These are phyloP conservation scores for Erebia aethiops DNA, from an alignment of 2,888 invertebrate species.

Conservation along the genomic window DNA sequence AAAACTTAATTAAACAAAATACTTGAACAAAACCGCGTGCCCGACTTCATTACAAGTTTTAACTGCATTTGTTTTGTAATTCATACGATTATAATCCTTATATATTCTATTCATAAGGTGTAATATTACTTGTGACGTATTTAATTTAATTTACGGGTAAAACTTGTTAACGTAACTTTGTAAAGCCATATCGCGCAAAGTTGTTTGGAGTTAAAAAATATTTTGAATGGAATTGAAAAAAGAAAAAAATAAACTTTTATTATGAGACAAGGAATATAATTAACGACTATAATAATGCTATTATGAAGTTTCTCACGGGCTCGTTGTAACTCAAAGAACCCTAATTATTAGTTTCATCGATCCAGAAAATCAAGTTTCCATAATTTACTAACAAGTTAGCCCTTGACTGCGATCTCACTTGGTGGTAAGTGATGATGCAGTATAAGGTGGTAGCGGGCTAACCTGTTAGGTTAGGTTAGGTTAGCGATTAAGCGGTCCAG, in stretches of 20 bases:
- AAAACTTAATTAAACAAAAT: constrained; percentile 14
- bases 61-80: not conserved
- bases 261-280: not conserved
- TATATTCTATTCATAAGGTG: not conserved
- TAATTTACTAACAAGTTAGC: too few relatives aligned
- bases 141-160: not conserved
- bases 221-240: not conserved
- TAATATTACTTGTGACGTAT: not conserved
- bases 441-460: too few relatives aligned
- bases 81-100: not conserved
- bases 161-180: not conserved
- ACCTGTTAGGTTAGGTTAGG: too few relatives aligned
- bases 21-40: constrained; percentile 5
- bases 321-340: not conserved
- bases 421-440: too few relatives aligned
- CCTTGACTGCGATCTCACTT: too few relatives aligned
- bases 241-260: not conserved
- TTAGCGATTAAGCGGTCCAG: too few relatives aligned
- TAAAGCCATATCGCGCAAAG: not conserved
- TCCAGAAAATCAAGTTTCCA: too few relatives aligned
- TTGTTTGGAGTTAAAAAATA: not conserved
- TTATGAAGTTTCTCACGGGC: not conserved
- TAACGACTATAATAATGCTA: not conserved
- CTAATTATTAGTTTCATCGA: too few relatives aligned
- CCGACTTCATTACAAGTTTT: constrained; percentile 6